A percentile compares a stretch with the other conserved stretches of the same genome.
Evolutionary conservation across 2,113 vertebrate species (phyloP).

Genomic region (Chionis minor): DNA sequence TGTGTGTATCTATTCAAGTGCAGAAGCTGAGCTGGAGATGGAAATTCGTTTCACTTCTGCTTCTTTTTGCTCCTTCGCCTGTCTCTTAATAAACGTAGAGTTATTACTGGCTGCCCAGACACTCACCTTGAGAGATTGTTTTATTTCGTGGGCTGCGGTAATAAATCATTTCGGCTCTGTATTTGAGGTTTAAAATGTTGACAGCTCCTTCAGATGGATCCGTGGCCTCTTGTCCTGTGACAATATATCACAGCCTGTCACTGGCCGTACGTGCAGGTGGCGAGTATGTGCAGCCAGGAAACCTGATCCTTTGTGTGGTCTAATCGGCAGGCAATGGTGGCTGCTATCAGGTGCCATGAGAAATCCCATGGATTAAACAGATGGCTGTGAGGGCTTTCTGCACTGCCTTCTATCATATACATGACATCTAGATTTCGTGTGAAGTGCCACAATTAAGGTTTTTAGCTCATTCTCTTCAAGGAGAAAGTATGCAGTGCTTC

Average conservation of each 20-base stretch:
- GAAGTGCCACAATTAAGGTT: not conserved
- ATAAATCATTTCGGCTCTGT: not conserved
- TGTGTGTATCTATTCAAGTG: not conserved
- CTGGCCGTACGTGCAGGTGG: not conserved
- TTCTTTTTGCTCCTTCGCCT: not conserved
- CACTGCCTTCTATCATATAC: rapidly evolving
- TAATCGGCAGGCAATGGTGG: rapidly evolving
- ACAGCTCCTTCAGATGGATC: not conserved
- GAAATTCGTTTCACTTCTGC: not conserved
- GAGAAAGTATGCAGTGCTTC: not conserved
- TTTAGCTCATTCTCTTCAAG: not conserved
- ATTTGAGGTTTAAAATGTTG: not conserved
- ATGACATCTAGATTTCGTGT: not conserved
- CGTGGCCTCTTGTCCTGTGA: not conserved
- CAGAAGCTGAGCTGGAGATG: not conserved
- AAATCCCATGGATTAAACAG: not conserved
- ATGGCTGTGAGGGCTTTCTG: not conserved
- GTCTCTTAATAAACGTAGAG: not conserved
- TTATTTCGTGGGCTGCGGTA: not conserved
- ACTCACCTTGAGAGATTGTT: not conserved
- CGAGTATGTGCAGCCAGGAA: not conserved
- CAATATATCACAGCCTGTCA: not conserved
- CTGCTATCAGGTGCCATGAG: not conserved
- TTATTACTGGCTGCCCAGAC: not conserved
- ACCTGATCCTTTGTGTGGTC: not conserved